A percentile compares a stretch with the other conserved stretches of the same genome.
Conservation (phyloP, 2,113 vertebrate genomes). For the Cyphomyrus discorhynchus region DNA sequence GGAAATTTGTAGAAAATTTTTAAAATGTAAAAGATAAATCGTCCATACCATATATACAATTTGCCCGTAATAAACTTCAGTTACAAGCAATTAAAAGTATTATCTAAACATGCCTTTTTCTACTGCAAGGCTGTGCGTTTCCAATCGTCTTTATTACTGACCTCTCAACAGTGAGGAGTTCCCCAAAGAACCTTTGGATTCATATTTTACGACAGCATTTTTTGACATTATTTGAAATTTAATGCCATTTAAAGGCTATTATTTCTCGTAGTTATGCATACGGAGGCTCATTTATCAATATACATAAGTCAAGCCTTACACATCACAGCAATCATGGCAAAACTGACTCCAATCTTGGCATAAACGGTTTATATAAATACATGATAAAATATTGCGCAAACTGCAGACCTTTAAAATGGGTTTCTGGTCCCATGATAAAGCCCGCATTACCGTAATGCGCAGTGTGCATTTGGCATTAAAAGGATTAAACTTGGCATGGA, state of each 20-base stretch:
- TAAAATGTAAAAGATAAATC: neutral
- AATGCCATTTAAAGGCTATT: neutral
- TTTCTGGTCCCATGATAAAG: neutral
- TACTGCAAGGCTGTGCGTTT: neutral
- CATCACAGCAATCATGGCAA: neutral
- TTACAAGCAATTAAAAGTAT: neutral
- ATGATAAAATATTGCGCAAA: neutral
- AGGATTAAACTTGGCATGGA: neutral
- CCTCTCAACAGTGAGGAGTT: neutral
- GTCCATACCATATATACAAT: neutral
- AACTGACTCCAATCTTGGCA: neutral
- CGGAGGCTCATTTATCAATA: neutral
- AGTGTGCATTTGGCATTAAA: neutral
- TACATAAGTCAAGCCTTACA: neutral
- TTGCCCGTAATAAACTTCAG: neutral
- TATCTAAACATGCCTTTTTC: neutral
- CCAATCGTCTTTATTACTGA: neutral
- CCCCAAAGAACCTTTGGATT: neutral
- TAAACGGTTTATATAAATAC: neutral
- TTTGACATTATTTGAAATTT: neutral
- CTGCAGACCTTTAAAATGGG: neutral
- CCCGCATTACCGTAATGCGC: neutral
- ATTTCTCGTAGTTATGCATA: neutral
- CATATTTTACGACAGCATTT: neutral
- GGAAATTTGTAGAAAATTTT: neutral